These are phyloP conservation scores for Saiga tatarica DNA, from an alignment of 2,113 vertebrate genomes.

Conservation along the genomic window DNA sequence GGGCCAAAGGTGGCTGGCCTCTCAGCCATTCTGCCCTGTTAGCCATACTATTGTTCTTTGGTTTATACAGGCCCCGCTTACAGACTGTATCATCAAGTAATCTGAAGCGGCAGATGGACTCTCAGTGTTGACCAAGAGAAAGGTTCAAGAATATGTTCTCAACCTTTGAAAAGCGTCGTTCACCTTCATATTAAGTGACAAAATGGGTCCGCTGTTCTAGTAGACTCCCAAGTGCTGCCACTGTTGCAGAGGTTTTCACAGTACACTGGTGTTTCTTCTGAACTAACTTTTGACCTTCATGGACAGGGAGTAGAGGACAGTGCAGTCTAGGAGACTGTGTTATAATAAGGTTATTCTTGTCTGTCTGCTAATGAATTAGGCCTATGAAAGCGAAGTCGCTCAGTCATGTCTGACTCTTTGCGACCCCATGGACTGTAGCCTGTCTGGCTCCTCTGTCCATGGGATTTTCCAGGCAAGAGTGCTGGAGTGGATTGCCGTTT, in stretches of 20 bases:
- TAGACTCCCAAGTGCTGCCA: not conserved
- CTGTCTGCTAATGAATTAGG: not conserved
- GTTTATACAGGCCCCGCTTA: not conserved
- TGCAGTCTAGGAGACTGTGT: not conserved
- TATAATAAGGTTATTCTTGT: not conserved
- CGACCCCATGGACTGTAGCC: no score
- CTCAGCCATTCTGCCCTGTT: not conserved
- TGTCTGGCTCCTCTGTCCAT: no score
- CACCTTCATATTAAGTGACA: not conserved
- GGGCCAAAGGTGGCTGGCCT: not conserved
- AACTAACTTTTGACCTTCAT: not conserved
- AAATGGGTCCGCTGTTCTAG: not conserved
- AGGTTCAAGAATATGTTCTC: not conserved
- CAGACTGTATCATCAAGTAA: not conserved
- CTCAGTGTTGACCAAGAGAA: not conserved
- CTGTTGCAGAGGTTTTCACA: not conserved
- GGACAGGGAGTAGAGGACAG: not conserved
- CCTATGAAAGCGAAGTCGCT: not conserved
- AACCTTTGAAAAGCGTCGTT: not conserved
- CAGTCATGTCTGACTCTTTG: no score
- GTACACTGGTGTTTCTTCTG: not conserved
- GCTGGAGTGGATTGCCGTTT: no score
- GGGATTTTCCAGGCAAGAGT: no score
- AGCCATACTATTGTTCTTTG: not conserved
- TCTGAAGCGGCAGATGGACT: not conserved